Evolutionary conservation across 1,140 invertebrate species (phyloP).

Genomic region (Dendrolimus punctatus): DNA sequence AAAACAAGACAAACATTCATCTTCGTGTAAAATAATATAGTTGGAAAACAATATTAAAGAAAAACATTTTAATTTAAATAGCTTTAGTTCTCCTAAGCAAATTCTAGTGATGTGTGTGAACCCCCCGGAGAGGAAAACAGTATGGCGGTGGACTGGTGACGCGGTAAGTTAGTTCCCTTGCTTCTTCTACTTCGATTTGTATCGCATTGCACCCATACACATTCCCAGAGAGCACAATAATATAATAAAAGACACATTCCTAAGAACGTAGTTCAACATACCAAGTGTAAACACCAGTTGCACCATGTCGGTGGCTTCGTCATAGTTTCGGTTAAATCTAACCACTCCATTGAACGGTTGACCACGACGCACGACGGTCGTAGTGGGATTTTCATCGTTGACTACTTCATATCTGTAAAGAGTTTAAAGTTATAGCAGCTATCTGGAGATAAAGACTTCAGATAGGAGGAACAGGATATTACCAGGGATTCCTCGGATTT

Average conservation of each 20-base stretch:
- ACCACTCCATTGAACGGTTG: conserved; percentile 76
- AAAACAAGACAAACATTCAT: too few species aligned
- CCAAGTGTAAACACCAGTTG: conserved; percentile 76
- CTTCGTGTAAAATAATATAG: too few species aligned
- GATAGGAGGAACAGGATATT: neutral
- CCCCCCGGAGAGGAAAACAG: too few species aligned
- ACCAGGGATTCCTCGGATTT: neutral
- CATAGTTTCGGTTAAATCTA: conserved; percentile 71
- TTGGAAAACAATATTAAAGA: too few species aligned
- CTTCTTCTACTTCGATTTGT: too few species aligned
- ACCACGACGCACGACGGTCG: conserved; percentile 76
- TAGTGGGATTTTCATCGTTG: conserved; percentile 65
- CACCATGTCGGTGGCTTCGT: conserved; percentile 72
- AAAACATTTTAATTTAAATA: too few species aligned
- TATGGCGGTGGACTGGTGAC: too few species aligned
- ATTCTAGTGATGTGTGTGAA: too few species aligned
- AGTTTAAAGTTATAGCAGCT: neutral
- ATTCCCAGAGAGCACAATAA: neutral
- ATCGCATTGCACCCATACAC: neutral
- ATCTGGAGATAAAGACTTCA: neutral
- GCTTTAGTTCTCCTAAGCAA: too few species aligned
- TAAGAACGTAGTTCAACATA: conserved; percentile 32
- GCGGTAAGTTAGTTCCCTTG: too few species aligned
- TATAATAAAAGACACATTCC: conserved; percentile 10
- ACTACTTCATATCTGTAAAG: conserved; percentile 73